Evolutionary conservation across 92 coral and sea anemone genomes (phyloP).

Genomic region (Zoanthus sociatus): DNA sequence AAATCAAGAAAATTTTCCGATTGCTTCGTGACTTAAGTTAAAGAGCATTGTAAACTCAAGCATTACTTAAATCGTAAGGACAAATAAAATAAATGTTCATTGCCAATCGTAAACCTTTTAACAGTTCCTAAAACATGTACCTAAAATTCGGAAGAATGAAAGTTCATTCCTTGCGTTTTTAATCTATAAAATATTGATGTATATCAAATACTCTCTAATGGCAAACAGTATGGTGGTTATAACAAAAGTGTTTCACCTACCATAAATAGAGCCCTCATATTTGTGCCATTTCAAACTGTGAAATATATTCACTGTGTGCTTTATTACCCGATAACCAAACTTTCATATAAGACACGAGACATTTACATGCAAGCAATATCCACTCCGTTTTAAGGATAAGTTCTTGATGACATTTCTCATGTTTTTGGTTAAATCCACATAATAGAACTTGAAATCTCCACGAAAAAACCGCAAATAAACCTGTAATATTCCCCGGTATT

Average conservation of each 20-base stretch:
- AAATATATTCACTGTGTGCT: conserved; percentile 4
- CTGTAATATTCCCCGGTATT: not conserved
- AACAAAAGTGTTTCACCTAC: not conserved
- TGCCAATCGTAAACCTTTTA: too few relatives aligned
- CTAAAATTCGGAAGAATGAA: not conserved
- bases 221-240: conserved; percentile 8
- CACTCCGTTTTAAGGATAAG: not conserved
- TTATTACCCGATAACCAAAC: conserved; percentile 14
- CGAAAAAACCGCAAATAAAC: not conserved
- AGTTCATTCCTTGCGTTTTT: not conserved
- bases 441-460: not conserved
- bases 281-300: conserved; percentile 1
- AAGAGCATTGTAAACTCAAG: not conserved
- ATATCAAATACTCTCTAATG: not conserved
- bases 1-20: not conserved
- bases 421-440: not conserved
- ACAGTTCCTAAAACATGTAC: too few relatives aligned
- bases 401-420: not conserved
- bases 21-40: not conserved
- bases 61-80: not conserved
- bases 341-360: not conserved
- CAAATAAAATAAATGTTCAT: too few relatives aligned
- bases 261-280: not conserved
- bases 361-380: not conserved
- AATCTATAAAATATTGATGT: not conserved